phyloP scores from a whole-genome alignment of 2,113 vertebrate genomes.

The Melanocharis versteri region DNA sequence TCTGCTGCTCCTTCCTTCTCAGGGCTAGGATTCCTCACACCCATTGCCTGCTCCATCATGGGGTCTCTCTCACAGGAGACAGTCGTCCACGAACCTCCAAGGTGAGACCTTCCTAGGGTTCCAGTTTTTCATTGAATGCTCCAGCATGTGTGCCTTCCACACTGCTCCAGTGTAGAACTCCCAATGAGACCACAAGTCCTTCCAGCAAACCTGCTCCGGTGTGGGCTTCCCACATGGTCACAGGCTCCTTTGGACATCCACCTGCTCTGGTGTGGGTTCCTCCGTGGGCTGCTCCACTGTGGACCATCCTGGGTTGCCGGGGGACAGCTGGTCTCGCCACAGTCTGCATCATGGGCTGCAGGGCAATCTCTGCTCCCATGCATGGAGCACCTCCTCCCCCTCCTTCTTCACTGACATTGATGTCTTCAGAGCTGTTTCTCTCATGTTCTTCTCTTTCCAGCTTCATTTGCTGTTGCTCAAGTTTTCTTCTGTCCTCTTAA shows the following conservation, averaged over 20 bases:
- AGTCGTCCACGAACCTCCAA: background rate
- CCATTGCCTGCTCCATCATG: background rate
- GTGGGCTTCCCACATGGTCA: background rate
- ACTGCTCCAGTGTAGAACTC: background rate
- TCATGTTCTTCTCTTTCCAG: background rate
- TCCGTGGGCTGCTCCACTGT: background rate
- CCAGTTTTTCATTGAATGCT: background rate
- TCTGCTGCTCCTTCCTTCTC: background rate
- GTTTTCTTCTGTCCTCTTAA: background rate
- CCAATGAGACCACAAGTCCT: background rate
- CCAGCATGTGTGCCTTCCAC: background rate
- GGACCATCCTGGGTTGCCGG: background rate
- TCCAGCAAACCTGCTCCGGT: background rate
- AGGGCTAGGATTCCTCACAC: background rate
- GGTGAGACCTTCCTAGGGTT: background rate
- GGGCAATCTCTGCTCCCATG: background rate
- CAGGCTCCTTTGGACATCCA: background rate
- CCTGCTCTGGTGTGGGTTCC: background rate
- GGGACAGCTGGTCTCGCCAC: background rate
- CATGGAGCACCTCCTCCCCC: background rate
- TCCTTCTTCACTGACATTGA: background rate
- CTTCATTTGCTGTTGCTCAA: background rate
- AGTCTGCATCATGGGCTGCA: background rate
- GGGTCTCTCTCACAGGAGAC: background rate
- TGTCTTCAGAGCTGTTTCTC: background rate